phyloP scores from a whole-genome alignment of 53 echinoderm and acorn worm genomes.

The Apostichopus leukothele region DNA sequence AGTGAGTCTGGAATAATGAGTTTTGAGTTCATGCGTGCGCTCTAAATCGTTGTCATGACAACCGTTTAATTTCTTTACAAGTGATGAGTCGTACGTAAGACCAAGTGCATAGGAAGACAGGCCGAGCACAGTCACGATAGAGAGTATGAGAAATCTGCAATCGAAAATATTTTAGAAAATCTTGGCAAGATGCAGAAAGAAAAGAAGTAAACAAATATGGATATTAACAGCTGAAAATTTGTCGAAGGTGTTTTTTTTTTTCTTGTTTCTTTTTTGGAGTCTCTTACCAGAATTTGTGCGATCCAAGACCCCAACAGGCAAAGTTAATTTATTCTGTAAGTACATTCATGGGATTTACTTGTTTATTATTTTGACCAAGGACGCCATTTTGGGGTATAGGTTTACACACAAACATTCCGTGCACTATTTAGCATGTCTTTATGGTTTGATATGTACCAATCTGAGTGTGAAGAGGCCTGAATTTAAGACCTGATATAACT shows the following conservation, averaged over 20 bases:
- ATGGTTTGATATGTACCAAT: too few species aligned
- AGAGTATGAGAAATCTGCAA: too few species aligned
- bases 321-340: background rate
- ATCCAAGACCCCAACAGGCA: background rate
- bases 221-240: background rate
- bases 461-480: too few species aligned
- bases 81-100: slow-evolving; percentile 11
- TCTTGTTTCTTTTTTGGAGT: too few species aligned
- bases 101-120: background rate
- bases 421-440: too few species aligned
- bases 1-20: background rate
- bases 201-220: background rate
- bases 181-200: too few species aligned
- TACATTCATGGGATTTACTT: background rate
- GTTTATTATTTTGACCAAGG: background rate
- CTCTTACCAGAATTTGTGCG: background rate
- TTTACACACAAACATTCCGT: background rate
- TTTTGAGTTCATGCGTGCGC: background rate
- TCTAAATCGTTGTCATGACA: background rate
- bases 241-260: too few species aligned
- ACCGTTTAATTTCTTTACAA: background rate
- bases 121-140: too few species aligned
- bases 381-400: background rate
- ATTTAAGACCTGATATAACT: too few species aligned
- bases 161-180: too few species aligned